Conservation (phyloP, 2,797 vertebrate genomes). For the Pogoniulus pusillus region DNA sequence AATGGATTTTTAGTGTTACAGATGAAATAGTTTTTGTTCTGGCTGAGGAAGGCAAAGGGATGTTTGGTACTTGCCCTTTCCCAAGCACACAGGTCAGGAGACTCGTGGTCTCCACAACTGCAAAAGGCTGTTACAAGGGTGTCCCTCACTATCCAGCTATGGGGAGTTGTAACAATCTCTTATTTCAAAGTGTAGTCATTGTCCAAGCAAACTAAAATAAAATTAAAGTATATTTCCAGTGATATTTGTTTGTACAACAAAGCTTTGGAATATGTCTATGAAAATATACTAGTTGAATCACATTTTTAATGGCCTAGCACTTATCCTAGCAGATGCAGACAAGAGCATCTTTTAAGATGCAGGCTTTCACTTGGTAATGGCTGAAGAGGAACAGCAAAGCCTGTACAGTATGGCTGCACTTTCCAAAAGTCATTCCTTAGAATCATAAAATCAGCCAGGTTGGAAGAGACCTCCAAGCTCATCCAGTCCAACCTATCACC, state of each 20-base stretch:
- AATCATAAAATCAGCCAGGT: no score
- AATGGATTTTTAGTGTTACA: background rate
- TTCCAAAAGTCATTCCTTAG: background rate
- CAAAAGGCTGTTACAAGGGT: background rate
- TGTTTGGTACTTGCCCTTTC: background rate
- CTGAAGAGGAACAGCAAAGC: background rate
- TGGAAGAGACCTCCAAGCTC: no score
- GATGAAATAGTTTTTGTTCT: background rate
- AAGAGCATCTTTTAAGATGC: background rate
- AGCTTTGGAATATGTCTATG: background rate
- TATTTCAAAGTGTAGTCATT: background rate
- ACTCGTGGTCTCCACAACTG: background rate
- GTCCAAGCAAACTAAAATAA: slow-evolving; percentile 12
- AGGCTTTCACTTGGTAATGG: background rate
- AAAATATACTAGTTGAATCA: background rate
- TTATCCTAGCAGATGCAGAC: background rate
- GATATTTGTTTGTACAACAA: background rate
- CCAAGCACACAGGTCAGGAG: background rate
- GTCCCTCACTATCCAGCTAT: background rate
- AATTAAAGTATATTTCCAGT: background rate
- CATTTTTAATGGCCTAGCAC: background rate
- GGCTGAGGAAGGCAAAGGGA: background rate
- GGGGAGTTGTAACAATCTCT: background rate
- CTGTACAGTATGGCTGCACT: background rate
- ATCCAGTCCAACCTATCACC: no score